These are phyloP conservation scores for Hyalella azteca DNA, from an alignment of 2,888 invertebrate genomes.

Conservation along the genomic window DNA sequence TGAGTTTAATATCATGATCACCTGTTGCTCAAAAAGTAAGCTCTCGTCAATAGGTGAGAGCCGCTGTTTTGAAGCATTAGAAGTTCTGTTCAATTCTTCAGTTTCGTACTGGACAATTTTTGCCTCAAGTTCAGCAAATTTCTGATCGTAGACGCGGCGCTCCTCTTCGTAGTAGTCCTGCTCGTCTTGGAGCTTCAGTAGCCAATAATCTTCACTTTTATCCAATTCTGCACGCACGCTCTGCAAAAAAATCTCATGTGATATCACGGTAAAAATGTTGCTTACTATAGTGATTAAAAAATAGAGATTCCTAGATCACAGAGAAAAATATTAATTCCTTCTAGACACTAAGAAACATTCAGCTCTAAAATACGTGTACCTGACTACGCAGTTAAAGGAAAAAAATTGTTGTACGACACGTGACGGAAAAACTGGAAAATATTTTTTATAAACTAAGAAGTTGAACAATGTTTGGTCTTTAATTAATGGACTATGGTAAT, in stretches of 20 bases:
- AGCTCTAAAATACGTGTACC: no score
- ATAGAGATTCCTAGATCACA: no score
- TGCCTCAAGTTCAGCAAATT: conserved; percentile 74
- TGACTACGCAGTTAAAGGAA: no score
- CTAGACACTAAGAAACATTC: no score
- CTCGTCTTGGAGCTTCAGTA: conserved; percentile 76
- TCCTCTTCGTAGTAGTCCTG: conserved; percentile 74
- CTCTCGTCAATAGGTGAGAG: conserved; percentile 81
- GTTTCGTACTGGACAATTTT: conserved; percentile 67
- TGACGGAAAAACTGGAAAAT: no score
- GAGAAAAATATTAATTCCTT: no score
- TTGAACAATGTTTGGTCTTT: no score
- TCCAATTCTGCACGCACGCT: conserved; percentile 79
- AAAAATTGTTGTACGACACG: no score
- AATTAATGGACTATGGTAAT: no score
- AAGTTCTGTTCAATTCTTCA: conserved; percentile 39
- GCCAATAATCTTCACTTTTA: conserved; percentile 87
- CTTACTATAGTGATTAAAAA: neutral
- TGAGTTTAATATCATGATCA: conserved; percentile 59
- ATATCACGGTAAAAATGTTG: neutral
- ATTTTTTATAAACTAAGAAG: no score
- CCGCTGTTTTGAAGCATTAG: conserved; percentile 65
- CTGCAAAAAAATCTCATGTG: no score
- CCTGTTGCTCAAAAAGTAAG: conserved; percentile 72
- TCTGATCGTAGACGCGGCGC: conserved; percentile 66